Percentiles rank a stretch among this genome's conserved stretches.
Conservation (phyloP, 2,797 vertebrate species). For the Onychomys arenicola region DNA sequence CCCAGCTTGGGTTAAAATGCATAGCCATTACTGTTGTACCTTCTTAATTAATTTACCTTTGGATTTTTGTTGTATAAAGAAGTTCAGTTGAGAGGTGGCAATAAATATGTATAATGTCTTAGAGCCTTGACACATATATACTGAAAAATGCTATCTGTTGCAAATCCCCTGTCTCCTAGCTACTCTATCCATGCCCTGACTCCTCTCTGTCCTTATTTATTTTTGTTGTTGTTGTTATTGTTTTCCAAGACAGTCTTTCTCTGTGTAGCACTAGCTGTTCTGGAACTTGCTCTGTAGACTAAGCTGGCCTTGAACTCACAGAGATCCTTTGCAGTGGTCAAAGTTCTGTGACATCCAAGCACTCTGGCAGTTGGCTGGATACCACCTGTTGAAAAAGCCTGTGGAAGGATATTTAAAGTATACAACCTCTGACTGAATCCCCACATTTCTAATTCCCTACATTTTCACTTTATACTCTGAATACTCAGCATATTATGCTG, state of each 20-base stretch:
- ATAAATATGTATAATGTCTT: neutral
- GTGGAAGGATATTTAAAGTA: neutral
- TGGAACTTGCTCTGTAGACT: no score
- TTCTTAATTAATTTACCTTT: constrained; percentile 8
- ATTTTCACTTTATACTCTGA: neutral
- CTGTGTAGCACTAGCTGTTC: neutral
- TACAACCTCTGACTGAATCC: neutral
- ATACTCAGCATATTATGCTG: neutral
- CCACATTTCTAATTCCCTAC: no score
- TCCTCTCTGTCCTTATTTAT: neutral
- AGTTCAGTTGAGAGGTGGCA: neutral
- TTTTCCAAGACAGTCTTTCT: neutral
- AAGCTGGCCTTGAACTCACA: neutral
- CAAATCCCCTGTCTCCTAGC: neutral
- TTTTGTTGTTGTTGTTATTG: neutral
- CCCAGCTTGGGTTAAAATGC: neutral
- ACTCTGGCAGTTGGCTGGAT: neutral
- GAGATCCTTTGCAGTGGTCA: neutral
- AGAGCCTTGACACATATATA: neutral
- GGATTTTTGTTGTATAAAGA: neutral
- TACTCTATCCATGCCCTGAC: neutral
- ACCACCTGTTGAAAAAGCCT: neutral
- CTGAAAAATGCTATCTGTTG: neutral
- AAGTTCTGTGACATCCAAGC: neutral
- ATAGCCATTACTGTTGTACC: neutral